Evolutionary conservation across 2,797 vertebrate genomes (phyloP), one percentile per base, ranked within the genome.

Genomic region (Muscicapa comitata): DNA sequence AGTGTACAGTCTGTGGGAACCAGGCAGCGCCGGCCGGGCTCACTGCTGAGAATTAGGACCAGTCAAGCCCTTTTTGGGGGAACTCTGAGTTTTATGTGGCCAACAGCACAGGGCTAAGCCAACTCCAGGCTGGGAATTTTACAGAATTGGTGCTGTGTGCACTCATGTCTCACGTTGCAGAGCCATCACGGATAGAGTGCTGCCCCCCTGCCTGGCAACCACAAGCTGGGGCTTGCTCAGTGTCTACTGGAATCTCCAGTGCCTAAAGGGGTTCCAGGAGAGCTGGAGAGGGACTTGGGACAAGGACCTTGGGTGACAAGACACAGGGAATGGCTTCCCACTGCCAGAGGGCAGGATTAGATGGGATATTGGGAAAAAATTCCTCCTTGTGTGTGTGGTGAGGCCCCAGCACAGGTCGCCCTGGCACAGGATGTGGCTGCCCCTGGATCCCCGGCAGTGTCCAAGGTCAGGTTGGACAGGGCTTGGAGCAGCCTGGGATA

Each of bases 1-100:
- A 97, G 94, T 91, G 84, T 95, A 84, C 92, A 92, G 96, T 95
- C 96, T 98, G 98, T 97, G 97, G 97, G 98, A 98, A 98, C 91
- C 85, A 94, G 93, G 96, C 96, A 95, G 90, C 1, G 24, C 94
- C 29, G 63, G 48, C 86, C 40, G 4, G 66, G 90, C 72, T 89
- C 2, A 1, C 90, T 88, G 95, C 40, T 72, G 74, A 96, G 95
- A 96, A 89, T 83, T 63, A 77, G 93, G 94, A 54, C 91, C 86
- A 68, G 87, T 23, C 4, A 3, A 86, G 66, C 66, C 55, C 83
- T 88, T 88, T 72, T 70, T 4, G 6, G 28, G 76, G 86, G 88
- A 66, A 70, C 48, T 90, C 76, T 15, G 90, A 59, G 75, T 71
- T 93, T 38, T 51, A 31, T 51, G 19, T 17, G 53, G 51, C 37